Base-by-base conservation (phyloP, 2,797 vertebrate genomes). In the Anas capensis region DNA sequence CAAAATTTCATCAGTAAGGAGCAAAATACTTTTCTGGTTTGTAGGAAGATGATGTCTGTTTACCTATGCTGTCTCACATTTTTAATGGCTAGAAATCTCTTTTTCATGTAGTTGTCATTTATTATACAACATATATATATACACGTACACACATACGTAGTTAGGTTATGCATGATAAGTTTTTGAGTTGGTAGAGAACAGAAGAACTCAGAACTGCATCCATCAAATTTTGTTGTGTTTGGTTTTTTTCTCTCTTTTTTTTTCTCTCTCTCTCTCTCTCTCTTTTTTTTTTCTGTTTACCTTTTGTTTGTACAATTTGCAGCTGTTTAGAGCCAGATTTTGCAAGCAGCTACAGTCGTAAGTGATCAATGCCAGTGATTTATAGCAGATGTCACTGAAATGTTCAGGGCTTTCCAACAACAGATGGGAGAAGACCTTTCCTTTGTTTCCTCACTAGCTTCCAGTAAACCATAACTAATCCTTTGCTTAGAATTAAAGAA, bases 141-240 rank as follows among this genome's bases (percentile, higher is more conserved):
- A 33, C 14, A 40, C 1, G 14, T 38, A 14, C 8, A 57, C 17
- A 23, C 0, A 0, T 65, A 42, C 11, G 16, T 14, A 60, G 8
- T 15, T 6, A 53, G 27, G 10, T 36, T 44, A 44, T 27, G 4
- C 10, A 2, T 57, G 23, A 0, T 29, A 70, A 29, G 2, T 6
- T 78, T 84, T 72, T 70, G 26, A 33, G 20, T 77, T 34, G 71
- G 88, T 87, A 51, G 33, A 78, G 76, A 78, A 51, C 2, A 54
- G 24, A 33, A 29, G 34, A 31, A 15, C 44, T 92, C 53, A 86
- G 31, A 65, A 64, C 12, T 78, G 14, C 19, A 31, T 36, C 54
- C 69, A 76, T 69, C 18, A 34, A 33, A 5, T 8, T n/a, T 69
- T 8, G 46, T 48, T 48, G 46, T 48, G 46, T 48, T 48, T 48